These are phyloP conservation scores for Cantharis rufa DNA, from an alignment of 2,888 invertebrate species.

Conservation along the genomic window DNA sequence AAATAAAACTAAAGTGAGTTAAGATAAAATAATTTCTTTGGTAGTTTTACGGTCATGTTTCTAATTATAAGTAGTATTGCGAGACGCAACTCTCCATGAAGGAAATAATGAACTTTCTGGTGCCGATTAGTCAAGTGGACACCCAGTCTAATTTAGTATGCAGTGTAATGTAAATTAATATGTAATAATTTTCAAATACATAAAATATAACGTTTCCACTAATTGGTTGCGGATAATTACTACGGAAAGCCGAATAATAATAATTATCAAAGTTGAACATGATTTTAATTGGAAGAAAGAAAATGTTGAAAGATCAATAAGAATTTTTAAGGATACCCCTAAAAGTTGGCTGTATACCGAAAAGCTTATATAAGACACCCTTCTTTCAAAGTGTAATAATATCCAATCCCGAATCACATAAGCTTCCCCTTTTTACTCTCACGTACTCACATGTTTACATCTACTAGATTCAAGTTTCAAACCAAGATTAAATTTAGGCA, in stretches of 20 bases:
- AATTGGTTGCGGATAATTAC: background rate
- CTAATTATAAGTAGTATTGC: background rate
- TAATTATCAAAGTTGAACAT: no score
- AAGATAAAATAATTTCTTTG: no score
- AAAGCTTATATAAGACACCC: constrained; percentile 31
- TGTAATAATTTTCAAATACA: background rate
- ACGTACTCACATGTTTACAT: constrained; percentile 40
- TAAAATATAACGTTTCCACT: background rate
- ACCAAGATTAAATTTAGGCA: constrained; percentile 26
- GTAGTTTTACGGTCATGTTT: background rate
- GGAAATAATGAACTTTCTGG: background rate
- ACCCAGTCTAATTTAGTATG: background rate
- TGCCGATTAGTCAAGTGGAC: background rate
- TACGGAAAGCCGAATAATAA: background rate
- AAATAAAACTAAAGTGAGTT: no score
- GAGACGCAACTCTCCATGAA: background rate
- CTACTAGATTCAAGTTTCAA: constrained; percentile 36
- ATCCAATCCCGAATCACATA: constrained; percentile 35
- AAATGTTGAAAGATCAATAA: constrained; percentile 25
- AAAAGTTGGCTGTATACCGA: constrained; percentile 28
- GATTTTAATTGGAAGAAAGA: background rate
- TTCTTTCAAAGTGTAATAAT: constrained; percentile 36
- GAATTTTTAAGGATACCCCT: constrained; percentile 32
- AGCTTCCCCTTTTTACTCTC: constrained; percentile 37
- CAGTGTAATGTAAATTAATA: no score